Evolutionary conservation across 1,140 invertebrate genomes (phyloP).

Genomic region (Yoshiicerus persimilis): DNA sequence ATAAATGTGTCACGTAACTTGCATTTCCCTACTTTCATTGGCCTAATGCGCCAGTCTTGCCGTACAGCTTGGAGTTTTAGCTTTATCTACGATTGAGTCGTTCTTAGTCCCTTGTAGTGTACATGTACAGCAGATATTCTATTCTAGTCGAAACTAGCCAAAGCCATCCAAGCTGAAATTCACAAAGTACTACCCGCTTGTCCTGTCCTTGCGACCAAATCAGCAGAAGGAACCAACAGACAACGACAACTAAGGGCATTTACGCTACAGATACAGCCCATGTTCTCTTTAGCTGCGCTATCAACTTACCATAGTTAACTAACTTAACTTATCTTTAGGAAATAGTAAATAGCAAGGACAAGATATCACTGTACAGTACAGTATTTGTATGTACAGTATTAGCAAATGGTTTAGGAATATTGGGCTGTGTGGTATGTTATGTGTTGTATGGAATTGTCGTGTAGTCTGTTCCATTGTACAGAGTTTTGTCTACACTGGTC

Average conservation of each 20-base stretch:
- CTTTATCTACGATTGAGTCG: conserved; percentile 19
- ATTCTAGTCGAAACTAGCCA: neutral
- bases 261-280: too few relatives aligned
- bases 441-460: neutral
- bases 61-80: conserved; percentile 2
- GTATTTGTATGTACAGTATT: neutral
- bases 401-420: neutral
- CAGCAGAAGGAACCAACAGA: neutral
- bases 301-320: neutral
- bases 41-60: conserved; percentile 19
- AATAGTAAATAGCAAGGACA: neutral
- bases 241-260: too few relatives aligned
- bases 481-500: neutral
- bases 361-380: neutral
- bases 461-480: neutral
- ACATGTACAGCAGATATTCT: neutral
- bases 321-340: conserved; percentile 4
- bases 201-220: neutral
- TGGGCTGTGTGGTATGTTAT: neutral
- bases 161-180: neutral
- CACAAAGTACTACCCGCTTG: neutral
- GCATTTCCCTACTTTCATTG: conserved; percentile 33
- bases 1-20: conserved; percentile 49
- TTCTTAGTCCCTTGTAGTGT: neutral
- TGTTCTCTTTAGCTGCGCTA: neutral